Base-by-base conservation (phyloP, 2,888 invertebrate species). In the Dasypolia templi region DNA sequence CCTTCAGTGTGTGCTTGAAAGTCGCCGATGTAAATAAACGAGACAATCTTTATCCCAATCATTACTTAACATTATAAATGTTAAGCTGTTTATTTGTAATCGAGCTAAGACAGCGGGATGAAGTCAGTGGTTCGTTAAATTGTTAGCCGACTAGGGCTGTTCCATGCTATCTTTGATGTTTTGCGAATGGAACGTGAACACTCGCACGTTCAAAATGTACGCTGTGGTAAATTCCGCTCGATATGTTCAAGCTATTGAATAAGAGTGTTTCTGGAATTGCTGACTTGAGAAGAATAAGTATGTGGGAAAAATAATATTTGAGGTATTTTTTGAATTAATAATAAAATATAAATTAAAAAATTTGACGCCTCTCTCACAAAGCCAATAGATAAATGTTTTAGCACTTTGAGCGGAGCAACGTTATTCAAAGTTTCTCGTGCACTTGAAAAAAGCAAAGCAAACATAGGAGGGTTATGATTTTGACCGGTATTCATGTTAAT, bases 11-110 rank as follows among this genome's bases (percentile, higher is more conserved):
- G 32, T 69, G 67, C 79, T 82, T 91, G 82, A 88, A 89, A 90
- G 86, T 77, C 71, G 73, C 82, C 73, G 84, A 85, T 84, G 79
- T 86, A 86, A 86, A 89, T 86, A 85, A 85, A 86, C 67, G 82
- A 88, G 63, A 63, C 72, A 69, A 72, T 79, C 79, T 82, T 72
- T 84, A 87, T 87, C 71, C 84, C 77, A 78, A 86, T 87, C 74
- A 86, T 86, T 87, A 81, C 68, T 82, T 77, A 82, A 81, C 81
- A 83, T 82, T n/a, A 66, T 83, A 85, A 81, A 87, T 83, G 79
- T 75, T 81, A 74, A 78, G 71, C 62, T 69, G 79, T 83, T 80
- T 86, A 83, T 86, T 82, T 86, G 77, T 70, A 81, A 77, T 76
- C 77, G 67, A 77, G 75, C n/a, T 79, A 64, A 79, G 73, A 75